A percentile compares a stretch with the other conserved stretches of the same genome.
phyloP scores from a whole-genome alignment of 2,113 vertebrate genomes.

The Colinus virginianus region DNA sequence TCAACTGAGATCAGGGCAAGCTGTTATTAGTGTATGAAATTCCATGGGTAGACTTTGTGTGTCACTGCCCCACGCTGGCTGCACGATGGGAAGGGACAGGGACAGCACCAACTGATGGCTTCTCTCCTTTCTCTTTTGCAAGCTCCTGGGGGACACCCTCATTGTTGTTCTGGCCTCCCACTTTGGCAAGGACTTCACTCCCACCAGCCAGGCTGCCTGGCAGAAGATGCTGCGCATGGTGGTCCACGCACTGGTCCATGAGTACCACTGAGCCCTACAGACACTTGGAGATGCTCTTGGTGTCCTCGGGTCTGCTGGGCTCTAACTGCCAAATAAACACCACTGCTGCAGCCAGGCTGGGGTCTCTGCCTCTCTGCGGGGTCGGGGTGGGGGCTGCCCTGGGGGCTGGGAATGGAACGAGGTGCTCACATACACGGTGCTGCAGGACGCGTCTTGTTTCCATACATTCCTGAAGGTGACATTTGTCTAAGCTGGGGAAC shows the following conservation, averaged over 20 bases:
- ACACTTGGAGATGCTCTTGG: accelerated
- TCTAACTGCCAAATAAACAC: background rate
- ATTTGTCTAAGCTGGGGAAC: background rate
- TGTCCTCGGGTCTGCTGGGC: background rate
- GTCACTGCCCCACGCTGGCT: accelerated
- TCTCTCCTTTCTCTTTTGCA: background rate
- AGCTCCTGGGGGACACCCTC: slow-evolving; percentile 84
- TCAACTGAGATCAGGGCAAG: background rate
- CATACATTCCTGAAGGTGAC: background rate
- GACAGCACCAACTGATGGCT: background rate
- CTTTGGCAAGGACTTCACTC: slow-evolving; percentile 68
- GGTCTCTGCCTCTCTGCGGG: background rate
- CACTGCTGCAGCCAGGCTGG: background rate
- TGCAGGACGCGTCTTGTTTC: accelerated
- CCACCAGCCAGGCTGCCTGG: slow-evolving; percentile 63
- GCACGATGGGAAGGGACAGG: accelerated
- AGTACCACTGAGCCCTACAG: slow-evolving; percentile 78
- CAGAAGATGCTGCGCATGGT: slow-evolving; percentile 85
- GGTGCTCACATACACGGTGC: accelerated
- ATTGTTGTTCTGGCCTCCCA: slow-evolving; percentile 72
- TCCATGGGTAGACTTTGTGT: background rate
- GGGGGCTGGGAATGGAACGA: accelerated
- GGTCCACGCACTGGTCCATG: slow-evolving; percentile 78
- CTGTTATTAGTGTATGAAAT: background rate
- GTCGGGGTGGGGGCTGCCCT: accelerated